Evolutionary conservation across 2,113 vertebrate genomes (phyloP).

Genomic region (Turnix velox): DNA sequence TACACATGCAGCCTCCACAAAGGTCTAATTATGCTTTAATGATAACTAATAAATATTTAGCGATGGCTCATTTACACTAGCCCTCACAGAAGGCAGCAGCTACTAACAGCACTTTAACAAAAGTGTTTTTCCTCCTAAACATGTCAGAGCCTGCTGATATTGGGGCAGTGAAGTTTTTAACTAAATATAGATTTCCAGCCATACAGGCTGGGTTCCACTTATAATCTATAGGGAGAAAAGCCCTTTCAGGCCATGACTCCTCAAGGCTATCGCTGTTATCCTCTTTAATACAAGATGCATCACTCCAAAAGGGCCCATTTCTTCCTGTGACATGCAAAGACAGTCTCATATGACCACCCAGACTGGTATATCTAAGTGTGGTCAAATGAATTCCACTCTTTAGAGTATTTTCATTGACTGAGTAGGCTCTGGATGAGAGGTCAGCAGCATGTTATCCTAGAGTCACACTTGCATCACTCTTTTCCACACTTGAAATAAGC

Average conservation of each 20-base stretch:
- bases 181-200: neutral
- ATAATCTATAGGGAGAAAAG: neutral
- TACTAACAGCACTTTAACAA: neutral
- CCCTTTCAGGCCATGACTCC: neutral
- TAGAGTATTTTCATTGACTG: neutral
- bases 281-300: fast-evolving
- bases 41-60: neutral
- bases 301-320: neutral
- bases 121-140: neutral
- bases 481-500: neutral
- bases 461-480: neutral
- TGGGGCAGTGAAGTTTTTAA: neutral
- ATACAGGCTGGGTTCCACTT: neutral
- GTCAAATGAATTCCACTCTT: neutral
- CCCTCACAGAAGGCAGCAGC: neutral
- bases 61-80: neutral
- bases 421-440: neutral
- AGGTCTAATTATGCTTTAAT: neutral
- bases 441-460: neutral
- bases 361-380: neutral
- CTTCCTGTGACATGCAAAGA: fast-evolving
- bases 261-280: fast-evolving
- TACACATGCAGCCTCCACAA: neutral
- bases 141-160: neutral
- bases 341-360: neutral